A percentile compares a stretch with the other conserved stretches of the same genome.
These are phyloP conservation scores for Stercorarius parasiticus DNA, from an alignment of 2,113 vertebrate species.

Conservation along the genomic window DNA sequence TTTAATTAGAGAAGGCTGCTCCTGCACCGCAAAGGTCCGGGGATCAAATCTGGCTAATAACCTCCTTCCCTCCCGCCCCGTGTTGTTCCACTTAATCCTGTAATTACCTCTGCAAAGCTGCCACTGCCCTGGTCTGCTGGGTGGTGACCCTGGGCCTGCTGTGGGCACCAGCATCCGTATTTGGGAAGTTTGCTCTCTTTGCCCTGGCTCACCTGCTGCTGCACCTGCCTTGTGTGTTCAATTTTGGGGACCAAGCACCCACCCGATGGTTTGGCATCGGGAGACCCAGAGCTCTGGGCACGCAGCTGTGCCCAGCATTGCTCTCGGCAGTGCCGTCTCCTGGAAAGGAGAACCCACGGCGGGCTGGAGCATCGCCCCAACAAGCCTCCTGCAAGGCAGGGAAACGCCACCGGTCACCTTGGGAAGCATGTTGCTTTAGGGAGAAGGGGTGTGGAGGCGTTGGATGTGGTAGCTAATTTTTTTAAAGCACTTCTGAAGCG, in stretches of 20 bases:
- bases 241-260: neutral
- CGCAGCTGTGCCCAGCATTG: neutral
- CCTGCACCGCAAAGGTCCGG: neutral
- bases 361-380: neutral
- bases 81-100: constrained; percentile 52
- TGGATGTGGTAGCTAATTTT: neutral
- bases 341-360: fast-evolving
- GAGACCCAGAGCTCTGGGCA: neutral
- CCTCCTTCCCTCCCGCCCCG: neutral
- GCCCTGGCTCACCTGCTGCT: neutral
- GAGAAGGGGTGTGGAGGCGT: neutral
- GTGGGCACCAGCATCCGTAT: neutral
- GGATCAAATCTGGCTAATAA: constrained; percentile 45
- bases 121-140: neutral
- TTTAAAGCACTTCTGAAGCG: constrained; percentile 23
- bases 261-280: fast-evolving
- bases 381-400: neutral
- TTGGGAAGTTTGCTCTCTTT: neutral
- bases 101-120: constrained; percentile 45
- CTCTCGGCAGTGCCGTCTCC: fast-evolving
- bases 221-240: neutral
- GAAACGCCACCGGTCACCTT: neutral
- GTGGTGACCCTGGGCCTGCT: neutral
- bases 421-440: neutral
- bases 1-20: constrained; percentile 25